These are phyloP conservation scores for Lasiurus cinereus DNA, from an alignment of 2,113 vertebrate species.

Conservation along the genomic window DNA sequence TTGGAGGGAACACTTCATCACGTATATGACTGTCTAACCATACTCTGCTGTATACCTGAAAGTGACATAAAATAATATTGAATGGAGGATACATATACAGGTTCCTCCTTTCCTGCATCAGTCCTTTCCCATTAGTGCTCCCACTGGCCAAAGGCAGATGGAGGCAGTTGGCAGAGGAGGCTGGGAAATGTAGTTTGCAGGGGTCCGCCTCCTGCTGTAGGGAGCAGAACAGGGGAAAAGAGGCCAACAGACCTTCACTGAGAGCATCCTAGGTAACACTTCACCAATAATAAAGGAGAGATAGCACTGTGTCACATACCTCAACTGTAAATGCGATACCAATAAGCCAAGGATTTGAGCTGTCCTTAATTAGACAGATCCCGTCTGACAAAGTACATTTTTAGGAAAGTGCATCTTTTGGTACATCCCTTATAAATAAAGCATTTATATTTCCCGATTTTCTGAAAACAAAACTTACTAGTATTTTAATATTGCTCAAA, in stretches of 20 bases:
- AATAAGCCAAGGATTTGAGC: background rate
- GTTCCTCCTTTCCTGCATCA: background rate
- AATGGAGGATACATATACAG: background rate
- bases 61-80: background rate
- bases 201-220: background rate
- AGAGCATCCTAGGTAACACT: background rate
- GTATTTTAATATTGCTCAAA: background rate
- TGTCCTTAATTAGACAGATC: background rate
- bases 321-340: background rate
- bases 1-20: background rate
- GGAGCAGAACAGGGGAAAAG: background rate
- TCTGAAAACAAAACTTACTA: background rate
- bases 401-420: background rate
- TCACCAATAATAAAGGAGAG: background rate
- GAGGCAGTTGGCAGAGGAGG: background rate
- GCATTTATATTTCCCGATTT: background rate
- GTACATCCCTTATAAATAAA: background rate
- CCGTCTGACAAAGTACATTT: background rate
- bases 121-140: background rate
- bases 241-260: background rate
- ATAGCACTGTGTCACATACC: background rate
- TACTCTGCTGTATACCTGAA: background rate
- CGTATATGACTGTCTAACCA: background rate
- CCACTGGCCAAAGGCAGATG: background rate
- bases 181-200: background rate